Base-by-base conservation (phyloP, 2,797 vertebrate genomes). In the Scolopax bukidnonensis region DNA sequence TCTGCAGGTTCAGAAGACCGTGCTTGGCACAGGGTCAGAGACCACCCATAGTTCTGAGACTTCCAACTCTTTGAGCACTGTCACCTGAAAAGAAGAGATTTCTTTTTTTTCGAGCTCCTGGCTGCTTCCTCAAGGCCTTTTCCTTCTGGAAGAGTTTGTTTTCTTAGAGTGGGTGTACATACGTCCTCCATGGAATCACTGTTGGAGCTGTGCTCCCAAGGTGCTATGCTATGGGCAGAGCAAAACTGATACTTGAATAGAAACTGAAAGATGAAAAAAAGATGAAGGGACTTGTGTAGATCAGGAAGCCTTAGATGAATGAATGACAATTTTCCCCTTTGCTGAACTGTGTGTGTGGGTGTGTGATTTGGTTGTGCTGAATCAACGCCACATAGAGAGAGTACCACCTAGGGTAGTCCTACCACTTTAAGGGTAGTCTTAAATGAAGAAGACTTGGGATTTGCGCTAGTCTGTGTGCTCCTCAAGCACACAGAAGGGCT, bases 221-320 rank as follows among this genome's bases (percentile, higher is more conserved):
- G 38, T 3, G 4, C 12, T 41, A 1, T 56, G 25, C 45, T 78
- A 73, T 16, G 15, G 47, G 45, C 63, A 87, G 48, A 79, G 40
- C 61, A 91, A 80, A 83, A 84, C 27, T 38, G 69, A 6, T 73
- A 36, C 12, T 65, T 3, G 6, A 85, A 84, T 17, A 57, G 84
- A 92, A 76, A 82, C 40, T 74, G 63, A 69, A 94, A 89, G 80
- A 90, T 81, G 11, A 40, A 60, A 82, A 86, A 59, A 53, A 88
- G 25, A 47, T 1, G 6, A 76, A 88, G 50, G 16, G 16, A 84
- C 17, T 86, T 59, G 20, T 0, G 4, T n/a, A 84, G 57, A 16
- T 73, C 7, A 13, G 70, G 70, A 93, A 67, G 50, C 13, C 3
- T 40, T 38, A 41, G 40, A 32, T 73, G 41, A 77, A 40, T 10